These are phyloP conservation scores for Hoplostethus atlanticus DNA, from an alignment of 2,797 vertebrate genomes.

Conservation along the genomic window DNA sequence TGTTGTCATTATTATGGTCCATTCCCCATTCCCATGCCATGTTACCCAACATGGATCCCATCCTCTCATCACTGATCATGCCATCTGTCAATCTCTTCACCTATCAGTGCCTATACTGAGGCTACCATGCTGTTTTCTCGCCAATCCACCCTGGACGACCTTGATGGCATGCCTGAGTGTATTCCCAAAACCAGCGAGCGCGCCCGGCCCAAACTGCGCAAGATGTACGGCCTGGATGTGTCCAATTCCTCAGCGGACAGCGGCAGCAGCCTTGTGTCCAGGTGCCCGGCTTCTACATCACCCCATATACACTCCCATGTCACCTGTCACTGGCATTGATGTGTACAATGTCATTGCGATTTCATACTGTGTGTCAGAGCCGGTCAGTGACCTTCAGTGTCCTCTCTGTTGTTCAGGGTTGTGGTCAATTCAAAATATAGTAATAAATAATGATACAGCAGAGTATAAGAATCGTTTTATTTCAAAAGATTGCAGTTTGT, in stretches of 20 bases:
- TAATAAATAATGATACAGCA: too few relatives aligned
- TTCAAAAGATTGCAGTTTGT: conserved; percentile 7
- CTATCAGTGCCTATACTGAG: conserved; percentile 95
- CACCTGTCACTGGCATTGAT: conserved; percentile 11
- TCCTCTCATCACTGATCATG: conserved; percentile 36
- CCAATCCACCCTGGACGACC: conserved; percentile 98
- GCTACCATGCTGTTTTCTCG: conserved; percentile 98
- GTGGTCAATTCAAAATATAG: neutral
- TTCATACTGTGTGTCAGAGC: neutral
- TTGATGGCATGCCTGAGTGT: conserved; percentile 92
- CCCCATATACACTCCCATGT: conserved; percentile 11
- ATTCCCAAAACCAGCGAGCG: conserved; percentile 99
- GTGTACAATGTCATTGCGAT: conserved; percentile 1
- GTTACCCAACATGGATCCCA: conserved; percentile 26
- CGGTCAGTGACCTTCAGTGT: neutral
- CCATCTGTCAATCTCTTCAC: conserved; percentile 67
- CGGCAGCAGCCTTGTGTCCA: conserved; percentile 96
- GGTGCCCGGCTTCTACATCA: conserved; percentile 85
- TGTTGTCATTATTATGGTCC: conserved; percentile 2
- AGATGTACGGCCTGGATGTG: conserved; percentile 95
- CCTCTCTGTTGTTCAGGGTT: neutral
- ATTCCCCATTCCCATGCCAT: conserved; percentile 1
- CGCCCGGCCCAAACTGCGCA: conserved; percentile 94
- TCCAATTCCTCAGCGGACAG: conserved; percentile 96
- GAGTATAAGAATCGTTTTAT: neutral